Conservation (phyloP, 2,888 invertebrate species). For the Mellilla xanthometata region DNA sequence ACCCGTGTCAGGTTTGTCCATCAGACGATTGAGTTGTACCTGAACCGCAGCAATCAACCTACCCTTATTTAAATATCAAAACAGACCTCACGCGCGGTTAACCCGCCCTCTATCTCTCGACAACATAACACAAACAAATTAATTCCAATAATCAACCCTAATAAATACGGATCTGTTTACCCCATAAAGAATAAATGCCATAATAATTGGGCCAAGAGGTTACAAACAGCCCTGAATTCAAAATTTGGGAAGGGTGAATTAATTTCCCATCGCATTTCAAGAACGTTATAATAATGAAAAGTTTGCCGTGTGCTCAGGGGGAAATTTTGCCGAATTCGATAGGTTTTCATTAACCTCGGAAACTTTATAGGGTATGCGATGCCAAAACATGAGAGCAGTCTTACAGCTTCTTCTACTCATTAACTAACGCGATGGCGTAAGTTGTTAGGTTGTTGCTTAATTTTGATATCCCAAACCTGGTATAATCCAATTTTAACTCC, state of each 20-base stretch:
- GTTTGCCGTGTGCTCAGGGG: slow-evolving; percentile 36
- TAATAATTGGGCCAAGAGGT: slow-evolving; percentile 77
- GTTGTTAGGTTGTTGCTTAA: slow-evolving; percentile 5
- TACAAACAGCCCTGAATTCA: slow-evolving; percentile 70
- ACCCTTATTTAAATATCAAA: slow-evolving; percentile 81
- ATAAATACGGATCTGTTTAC: slow-evolving; percentile 80
- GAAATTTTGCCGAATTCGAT: slow-evolving; percentile 39
- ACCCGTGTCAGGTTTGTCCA: too few relatives aligned
- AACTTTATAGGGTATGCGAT: background rate
- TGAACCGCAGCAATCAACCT: slow-evolving; percentile 71
- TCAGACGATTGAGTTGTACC: too few relatives aligned
- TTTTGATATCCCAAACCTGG: slow-evolving; percentile 5
- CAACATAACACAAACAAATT: slow-evolving; percentile 81
- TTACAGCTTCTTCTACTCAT: slow-evolving; percentile 24
- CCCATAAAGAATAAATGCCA: slow-evolving; percentile 79
- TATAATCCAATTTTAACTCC: slow-evolving; percentile 3
- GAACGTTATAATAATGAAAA: slow-evolving; percentile 58
- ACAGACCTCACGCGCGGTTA: slow-evolving; percentile 70
- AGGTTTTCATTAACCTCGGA: slow-evolving; percentile 33
- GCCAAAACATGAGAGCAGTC: slow-evolving; percentile 17
- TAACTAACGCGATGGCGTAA: slow-evolving; percentile 15
- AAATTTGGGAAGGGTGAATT: slow-evolving; percentile 74
- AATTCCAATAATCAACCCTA: slow-evolving; percentile 80
- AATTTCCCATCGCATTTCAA: slow-evolving; percentile 57
- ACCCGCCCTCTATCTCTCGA: slow-evolving; percentile 47